A percentile compares a stretch with the other conserved stretches of the same genome.
phyloP scores from a whole-genome alignment of 1,140 invertebrate genomes.

The Orussus abietinus region DNA sequence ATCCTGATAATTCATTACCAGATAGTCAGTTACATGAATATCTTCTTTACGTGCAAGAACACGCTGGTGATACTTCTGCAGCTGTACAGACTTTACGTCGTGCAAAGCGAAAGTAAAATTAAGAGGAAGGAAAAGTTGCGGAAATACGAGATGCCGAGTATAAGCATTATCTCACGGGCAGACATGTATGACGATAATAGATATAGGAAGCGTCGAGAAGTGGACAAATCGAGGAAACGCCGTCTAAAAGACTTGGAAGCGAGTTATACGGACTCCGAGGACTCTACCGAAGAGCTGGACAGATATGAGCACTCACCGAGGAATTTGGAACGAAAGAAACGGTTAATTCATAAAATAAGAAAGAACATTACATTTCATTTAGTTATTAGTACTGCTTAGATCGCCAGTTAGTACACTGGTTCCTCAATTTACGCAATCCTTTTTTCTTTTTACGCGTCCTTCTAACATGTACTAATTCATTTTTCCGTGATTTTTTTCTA shows the following conservation, averaged over 20 bases:
- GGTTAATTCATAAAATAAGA: too few species aligned
- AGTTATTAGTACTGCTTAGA: too few species aligned
- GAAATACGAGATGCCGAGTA: conserved; percentile 41
- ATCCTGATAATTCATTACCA: conserved; percentile 80
- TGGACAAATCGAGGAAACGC: conserved; percentile 21
- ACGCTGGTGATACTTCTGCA: conserved; percentile 82
- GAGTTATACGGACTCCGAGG: conserved; percentile 27
- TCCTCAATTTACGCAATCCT: too few species aligned
- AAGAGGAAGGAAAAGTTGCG: conserved; percentile 39
- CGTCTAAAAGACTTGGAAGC: conserved; percentile 31
- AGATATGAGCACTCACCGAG: conserved; percentile 30
- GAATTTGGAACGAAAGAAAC: conserved; percentile 35
- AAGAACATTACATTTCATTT: too few species aligned
- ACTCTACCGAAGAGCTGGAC: conserved; percentile 33
- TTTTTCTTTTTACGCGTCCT: too few species aligned
- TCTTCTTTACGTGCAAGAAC: conserved; percentile 90
- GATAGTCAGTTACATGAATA: conserved; percentile 88
- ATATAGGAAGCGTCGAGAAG: conserved; percentile 13
- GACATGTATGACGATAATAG: conserved; percentile 37
- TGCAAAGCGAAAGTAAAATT: conserved; percentile 58
- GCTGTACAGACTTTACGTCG: conserved; percentile 78
- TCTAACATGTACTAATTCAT: too few species aligned
- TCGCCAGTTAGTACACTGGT: too few species aligned
- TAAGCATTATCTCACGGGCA: conserved; percentile 59
- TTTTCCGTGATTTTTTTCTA: too few species aligned